Evolutionary conservation across 1,140 invertebrate species (phyloP), one percentile per base, ranked within the genome.

Genomic region (Brachionus rotundiformis): DNA sequence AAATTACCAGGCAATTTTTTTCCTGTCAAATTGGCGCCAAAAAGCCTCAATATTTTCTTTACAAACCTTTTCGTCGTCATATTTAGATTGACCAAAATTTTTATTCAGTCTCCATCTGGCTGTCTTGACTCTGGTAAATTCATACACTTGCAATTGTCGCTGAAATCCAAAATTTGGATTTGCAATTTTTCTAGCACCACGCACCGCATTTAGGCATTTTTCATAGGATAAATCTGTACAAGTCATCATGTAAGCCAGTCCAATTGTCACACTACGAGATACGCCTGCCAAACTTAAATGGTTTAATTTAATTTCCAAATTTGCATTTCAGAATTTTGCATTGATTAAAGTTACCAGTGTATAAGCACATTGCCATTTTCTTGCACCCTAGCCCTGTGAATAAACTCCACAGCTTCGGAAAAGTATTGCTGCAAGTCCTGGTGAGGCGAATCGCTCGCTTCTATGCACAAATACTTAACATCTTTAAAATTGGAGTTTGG

Each of bases 81-180:
- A 79, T 79, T 79, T 79, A 13, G 76, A 79, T 7, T 23, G n/a
- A 7, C 76, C 76, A 59, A 79, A 36, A 5, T 79, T 31, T 39
- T 39, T 79, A 13, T 39, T 79, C 19, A 79, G 25, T 31, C 59
- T 54, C 29, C 36, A 79, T 54, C 76, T 54, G 7, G 76, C 59
- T 41, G 76, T 79, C 31, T 63, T 73, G 13, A 73, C 68, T 6
- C 68, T 41, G 3, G 68, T 73, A 44, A 44, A 73, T 88, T 97
- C 94, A 86, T 95, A 98, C 83, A 95, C 93, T 85, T 94, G 93
- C 41, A 98, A 90, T 87, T 98, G 95, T 84, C 92, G 92, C 85
- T 96, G 94, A 88, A 98, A 98, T 82, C 95, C 95, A 77, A 93
- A 91, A 88, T 98, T 98, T 7, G 95, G 95, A 90, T 96, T 96